Evolutionary conservation across 64 coral and sea anemone genomes (phyloP), one percentile per base, ranked within the genome.

Genomic region (Porites lutea): DNA sequence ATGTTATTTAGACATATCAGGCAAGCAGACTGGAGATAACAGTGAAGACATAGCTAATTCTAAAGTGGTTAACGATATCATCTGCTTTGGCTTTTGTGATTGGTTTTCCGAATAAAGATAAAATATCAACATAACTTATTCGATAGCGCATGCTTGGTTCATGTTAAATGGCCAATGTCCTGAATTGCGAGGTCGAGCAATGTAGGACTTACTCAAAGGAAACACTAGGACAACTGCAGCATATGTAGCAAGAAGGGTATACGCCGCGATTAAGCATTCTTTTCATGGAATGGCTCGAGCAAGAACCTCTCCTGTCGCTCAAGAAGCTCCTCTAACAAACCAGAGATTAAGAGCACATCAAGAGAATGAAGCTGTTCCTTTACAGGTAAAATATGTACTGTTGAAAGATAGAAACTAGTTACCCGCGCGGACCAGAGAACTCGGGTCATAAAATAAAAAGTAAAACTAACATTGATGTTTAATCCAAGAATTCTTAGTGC

Each of bases 1-100:
- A 78, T 78, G 50, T 53, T n/a, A 60, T 37, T 80, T 80, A 60
- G 22, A 53, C 78, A 15, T 80, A 22, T 8, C 27, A 62, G 60
- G 21, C 27, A 80, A 80, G 59, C 78, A 60, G 23, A 80, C 52
- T 80, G 12, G 3, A 45, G 78, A 80, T 80, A 80, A 80, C 21
- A 61, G 22, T 2, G 21, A 80, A 80, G 78, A 60, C 57, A 80
- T 80, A 44, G 54, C 78, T 80, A 80, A 80, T 80, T 80, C 55
- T 45, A 44, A 80, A 80, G 51, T 80, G 78, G 78, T 22, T 6
- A 80, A 44, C 55, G 22, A 44, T 80, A 80, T 80, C 79, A 59
- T 22, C n/a, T 3, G 37, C 27, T 63, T 72, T 44, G 6, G 79
- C 79, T 82, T 45, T 2, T 65, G 27, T 66, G 79, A 83, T 83